phyloP scores from a whole-genome alignment of 1,140 invertebrate genomes.

The Brachionus sp. region DNA sequence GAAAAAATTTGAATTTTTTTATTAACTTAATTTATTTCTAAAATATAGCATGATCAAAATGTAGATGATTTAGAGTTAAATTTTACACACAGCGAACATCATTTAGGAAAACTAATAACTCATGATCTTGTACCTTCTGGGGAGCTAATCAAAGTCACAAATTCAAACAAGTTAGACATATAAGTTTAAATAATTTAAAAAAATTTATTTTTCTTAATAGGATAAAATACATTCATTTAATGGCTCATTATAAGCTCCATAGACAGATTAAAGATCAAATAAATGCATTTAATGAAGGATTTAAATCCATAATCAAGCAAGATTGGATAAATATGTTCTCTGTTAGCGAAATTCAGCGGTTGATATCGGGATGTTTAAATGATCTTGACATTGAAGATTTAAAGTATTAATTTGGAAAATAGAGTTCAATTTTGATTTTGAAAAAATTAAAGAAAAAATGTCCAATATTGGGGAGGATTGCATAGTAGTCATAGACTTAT shows the following conservation, averaged over 20 bases:
- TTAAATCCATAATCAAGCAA: constrained; percentile 85
- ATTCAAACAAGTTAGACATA: constrained; percentile 77
- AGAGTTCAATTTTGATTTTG: constrained; percentile 4
- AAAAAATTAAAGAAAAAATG: constrained; percentile 67
- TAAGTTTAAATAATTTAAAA: background rate
- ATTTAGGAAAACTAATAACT: constrained; percentile 69
- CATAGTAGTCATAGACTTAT: constrained; percentile 96
- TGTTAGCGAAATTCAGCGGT: constrained; percentile 77
- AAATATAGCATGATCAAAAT: constrained; percentile 76
- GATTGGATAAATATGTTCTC: constrained; percentile 95
- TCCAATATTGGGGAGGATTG: constrained; percentile 98
- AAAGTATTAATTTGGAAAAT: constrained; percentile 56
- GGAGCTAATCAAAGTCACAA: constrained; percentile 82
- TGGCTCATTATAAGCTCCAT: constrained; percentile 97
- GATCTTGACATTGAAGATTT: constrained; percentile 81
- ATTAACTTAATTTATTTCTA: background rate
- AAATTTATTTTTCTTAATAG: constrained; percentile 61
- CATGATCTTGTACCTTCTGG: constrained; percentile 80
- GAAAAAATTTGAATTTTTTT: constrained; percentile 48
- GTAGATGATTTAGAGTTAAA: constrained; percentile 87
- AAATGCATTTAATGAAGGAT: constrained; percentile 88
- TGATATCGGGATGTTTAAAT: constrained; percentile 61
- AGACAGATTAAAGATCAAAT: constrained; percentile 83
- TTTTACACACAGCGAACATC: constrained; percentile 93
- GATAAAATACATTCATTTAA: constrained; percentile 93